These are phyloP conservation scores for Phaethon lepturus DNA, from an alignment of 2,113 vertebrate species.

Conservation along the genomic window DNA sequence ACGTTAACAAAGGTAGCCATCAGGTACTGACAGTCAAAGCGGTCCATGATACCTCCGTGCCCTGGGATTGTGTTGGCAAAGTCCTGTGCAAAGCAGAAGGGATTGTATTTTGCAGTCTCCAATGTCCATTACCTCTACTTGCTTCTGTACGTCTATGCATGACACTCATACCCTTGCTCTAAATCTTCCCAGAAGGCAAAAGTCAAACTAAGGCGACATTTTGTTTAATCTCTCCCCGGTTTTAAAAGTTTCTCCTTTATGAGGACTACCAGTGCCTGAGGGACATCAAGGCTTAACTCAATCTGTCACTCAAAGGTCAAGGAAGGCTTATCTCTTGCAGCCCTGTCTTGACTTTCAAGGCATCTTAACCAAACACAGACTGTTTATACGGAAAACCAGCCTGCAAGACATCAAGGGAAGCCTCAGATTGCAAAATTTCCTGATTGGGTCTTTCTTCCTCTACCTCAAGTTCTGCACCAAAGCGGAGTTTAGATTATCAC, in stretches of 20 bases:
- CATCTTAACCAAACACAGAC: background rate
- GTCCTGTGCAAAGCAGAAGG: conserved; percentile 77
- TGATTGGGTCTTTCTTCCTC: background rate
- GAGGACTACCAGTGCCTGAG: background rate
- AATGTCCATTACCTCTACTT: rapidly evolving
- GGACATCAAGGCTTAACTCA: background rate
- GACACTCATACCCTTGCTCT: rapidly evolving
- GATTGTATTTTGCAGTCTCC: background rate
- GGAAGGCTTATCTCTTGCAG: background rate
- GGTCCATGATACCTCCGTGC: conserved; percentile 97
- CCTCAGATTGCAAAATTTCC: conserved; percentile 21
- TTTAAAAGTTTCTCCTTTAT: background rate
- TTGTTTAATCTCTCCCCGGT: background rate
- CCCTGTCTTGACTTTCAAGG: background rate
- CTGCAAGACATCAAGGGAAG: background rate
- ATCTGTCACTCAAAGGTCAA: background rate
- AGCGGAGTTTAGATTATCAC: background rate
- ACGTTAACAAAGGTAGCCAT: conserved; percentile 99
- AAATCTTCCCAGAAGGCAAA: background rate
- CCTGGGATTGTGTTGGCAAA: conserved; percentile 98
- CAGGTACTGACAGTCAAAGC: conserved; percentile 98
- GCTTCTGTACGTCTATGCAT: rapidly evolving
- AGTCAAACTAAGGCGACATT: background rate
- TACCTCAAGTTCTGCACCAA: background rate
- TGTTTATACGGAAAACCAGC: background rate